A percentile compares a stretch with the other conserved stretches of the same genome.
Evolutionary conservation across 1,140 invertebrate species (phyloP).

Genomic region (Cyclargus thomasi): DNA sequence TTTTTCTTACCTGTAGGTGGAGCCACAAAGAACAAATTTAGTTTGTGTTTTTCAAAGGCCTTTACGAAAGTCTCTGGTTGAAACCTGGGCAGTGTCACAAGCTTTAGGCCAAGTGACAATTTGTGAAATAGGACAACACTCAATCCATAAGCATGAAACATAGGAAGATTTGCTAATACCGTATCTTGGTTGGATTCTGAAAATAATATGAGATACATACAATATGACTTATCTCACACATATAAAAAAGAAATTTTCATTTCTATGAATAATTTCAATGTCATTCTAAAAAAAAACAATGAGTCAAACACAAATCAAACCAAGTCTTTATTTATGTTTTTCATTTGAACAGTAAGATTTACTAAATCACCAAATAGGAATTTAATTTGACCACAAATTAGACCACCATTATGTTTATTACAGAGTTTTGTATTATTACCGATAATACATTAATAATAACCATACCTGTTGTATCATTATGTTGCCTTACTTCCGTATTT

Average conservation of each 20-base stretch:
- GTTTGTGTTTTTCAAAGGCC: constrained; percentile 75
- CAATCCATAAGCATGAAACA: constrained; percentile 92
- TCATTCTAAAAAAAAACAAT: too few relatives aligned
- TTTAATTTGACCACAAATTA: neutral
- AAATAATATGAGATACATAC: constrained; percentile 16
- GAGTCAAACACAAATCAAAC: too few relatives aligned
- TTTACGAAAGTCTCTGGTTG: constrained; percentile 78
- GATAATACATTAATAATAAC: neutral
- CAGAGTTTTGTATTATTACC: neutral
- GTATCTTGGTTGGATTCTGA: constrained; percentile 66
- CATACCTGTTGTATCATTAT: constrained; percentile 46
- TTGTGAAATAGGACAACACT: constrained; percentile 74
- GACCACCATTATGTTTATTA: neutral
- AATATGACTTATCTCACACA: too few relatives aligned
- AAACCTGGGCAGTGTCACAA: constrained; percentile 86
- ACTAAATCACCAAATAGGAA: neutral
- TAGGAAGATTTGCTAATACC: constrained; percentile 81
- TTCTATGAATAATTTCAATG: too few relatives aligned
- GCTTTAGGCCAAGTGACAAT: constrained; percentile 78
- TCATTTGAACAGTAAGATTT: neutral
- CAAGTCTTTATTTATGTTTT: too few relatives aligned
- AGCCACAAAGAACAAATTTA: constrained; percentile 75
- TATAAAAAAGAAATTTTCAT: too few relatives aligned
- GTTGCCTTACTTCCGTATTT: constrained; percentile 42
- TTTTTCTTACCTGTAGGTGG: constrained; percentile 78